Conservation (phyloP, 2,888 invertebrate species). For the Mesorhabditis sp. region DNA sequence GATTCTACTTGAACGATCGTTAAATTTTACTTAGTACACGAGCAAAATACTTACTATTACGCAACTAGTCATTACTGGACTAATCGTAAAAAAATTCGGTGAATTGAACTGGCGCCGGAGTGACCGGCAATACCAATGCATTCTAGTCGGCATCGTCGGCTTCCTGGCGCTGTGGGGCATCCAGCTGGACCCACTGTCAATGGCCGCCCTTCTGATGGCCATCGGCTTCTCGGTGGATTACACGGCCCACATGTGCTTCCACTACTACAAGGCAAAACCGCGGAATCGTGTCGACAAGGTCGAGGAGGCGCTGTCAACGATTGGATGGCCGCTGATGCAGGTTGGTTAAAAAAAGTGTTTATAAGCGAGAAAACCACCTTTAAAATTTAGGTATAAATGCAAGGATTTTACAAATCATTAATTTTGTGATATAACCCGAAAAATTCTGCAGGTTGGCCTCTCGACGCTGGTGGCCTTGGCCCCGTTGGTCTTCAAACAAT, state of each 20-base stretch:
- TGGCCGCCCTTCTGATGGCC: slow-evolving; percentile 50
- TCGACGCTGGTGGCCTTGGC: slow-evolving; percentile 50
- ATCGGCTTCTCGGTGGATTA: slow-evolving; percentile 53
- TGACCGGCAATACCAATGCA: no score
- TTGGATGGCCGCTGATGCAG: slow-evolving; percentile 51
- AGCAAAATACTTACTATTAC: no score
- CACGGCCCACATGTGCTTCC: slow-evolving; percentile 51
- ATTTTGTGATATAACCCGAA: neutral
- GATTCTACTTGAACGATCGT: no score
- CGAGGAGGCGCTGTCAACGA: slow-evolving; percentile 39
- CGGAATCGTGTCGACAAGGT: slow-evolving; percentile 39
- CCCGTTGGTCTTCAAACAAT: slow-evolving; percentile 51
- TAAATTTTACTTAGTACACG: no score
- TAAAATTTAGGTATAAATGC: slow-evolving; percentile 3
- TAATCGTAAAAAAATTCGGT: no score
- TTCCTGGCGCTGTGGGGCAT: slow-evolving; percentile 30
- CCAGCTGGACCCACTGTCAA: slow-evolving; percentile 43
- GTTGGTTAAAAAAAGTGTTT: slow-evolving; percentile 8
- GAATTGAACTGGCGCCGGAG: no score
- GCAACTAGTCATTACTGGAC: no score
- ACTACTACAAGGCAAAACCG: slow-evolving; percentile 41
- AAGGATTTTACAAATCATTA: neutral
- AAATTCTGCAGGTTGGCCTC: slow-evolving; percentile 35
- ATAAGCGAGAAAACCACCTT: slow-evolving; percentile 1
- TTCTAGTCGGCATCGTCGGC: neutral